These are phyloP conservation scores for Apeira syringaria DNA, from an alignment of 2,888 invertebrate species.

Conservation along the genomic window DNA sequence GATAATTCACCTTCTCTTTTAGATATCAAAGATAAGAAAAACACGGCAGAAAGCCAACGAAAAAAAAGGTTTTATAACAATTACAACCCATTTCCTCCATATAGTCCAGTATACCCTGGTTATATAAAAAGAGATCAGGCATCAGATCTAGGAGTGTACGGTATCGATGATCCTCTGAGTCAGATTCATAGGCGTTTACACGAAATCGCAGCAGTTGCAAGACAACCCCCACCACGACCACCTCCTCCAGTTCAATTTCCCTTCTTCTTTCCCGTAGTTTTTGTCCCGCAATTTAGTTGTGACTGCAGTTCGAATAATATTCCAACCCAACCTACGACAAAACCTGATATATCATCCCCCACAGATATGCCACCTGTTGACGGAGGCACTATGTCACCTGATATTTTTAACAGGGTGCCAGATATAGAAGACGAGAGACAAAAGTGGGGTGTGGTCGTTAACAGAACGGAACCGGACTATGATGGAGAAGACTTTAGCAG, in stretches of 20 bases:
- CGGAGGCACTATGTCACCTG: constrained; percentile 32
- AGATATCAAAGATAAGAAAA: constrained; percentile 30
- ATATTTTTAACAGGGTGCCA: constrained; percentile 45
- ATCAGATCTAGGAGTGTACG: constrained; percentile 36
- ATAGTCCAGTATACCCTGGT: constrained; percentile 42
- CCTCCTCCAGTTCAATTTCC: constrained; percentile 42
- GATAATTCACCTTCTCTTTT: constrained; percentile 32
- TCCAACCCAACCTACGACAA: constrained; percentile 12
- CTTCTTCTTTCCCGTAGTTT: constrained; percentile 52
- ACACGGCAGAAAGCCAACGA: constrained; percentile 42
- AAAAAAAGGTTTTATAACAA: constrained; percentile 57
- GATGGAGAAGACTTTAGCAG: constrained; percentile 44
- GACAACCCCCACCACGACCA: constrained; percentile 39
- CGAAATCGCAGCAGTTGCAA: constrained; percentile 44
- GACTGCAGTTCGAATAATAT: constrained; percentile 38
- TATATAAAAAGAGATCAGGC: constrained; percentile 42
- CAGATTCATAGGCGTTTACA: constrained; percentile 51
- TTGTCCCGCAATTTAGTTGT: constrained; percentile 48
- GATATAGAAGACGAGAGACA: constrained; percentile 58
- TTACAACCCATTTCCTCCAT: constrained; percentile 43
- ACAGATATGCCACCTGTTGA: constrained; percentile 20
- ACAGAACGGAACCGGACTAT: constrained; percentile 40
- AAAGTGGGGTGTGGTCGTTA: constrained; percentile 60
- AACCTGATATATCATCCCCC: constrained; percentile 18
- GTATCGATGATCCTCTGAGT: constrained; percentile 44